These are phyloP conservation scores for Fissipunctia ypsillon DNA, from an alignment of 2,888 invertebrate genomes.

Conservation along the genomic window DNA sequence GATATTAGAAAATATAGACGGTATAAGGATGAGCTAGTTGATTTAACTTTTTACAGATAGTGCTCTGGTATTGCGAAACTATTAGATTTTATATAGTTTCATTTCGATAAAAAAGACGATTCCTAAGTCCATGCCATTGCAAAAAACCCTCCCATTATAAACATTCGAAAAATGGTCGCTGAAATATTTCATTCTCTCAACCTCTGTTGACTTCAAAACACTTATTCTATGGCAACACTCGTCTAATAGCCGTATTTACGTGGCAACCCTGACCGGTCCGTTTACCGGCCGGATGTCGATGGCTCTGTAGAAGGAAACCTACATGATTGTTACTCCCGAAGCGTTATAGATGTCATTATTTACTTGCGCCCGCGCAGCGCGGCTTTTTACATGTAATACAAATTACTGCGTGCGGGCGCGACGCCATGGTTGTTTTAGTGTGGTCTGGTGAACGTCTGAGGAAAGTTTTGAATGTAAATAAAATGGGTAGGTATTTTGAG, in stretches of 20 bases:
- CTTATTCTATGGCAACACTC: constrained; percentile 38
- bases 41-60: not conserved
- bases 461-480: constrained; percentile 25
- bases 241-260: constrained; percentile 38
- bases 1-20: constrained; percentile 38
- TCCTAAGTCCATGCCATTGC: too few relatives aligned
- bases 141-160: too few relatives aligned
- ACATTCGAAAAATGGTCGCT: too few relatives aligned
- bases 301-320: constrained; percentile 82
- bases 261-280: constrained; percentile 67
- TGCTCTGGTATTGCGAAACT: not conserved
- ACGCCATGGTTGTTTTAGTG: constrained; percentile 37
- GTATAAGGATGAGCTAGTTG: not conserved
- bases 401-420: constrained; percentile 60
- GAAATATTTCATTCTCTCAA: not conserved
- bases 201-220: not conserved
- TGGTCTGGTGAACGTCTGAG: constrained; percentile 25
- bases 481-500: not conserved
- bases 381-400: constrained; percentile 67
- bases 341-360: constrained; percentile 85
- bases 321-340: constrained; percentile 83
- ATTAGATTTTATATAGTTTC: not conserved
- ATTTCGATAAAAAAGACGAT: not conserved
- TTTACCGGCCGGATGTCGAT: constrained; percentile 85
- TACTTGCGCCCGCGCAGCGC: constrained; percentile 70